Base-by-base conservation (phyloP, 2,113 vertebrate species). In the Tauraco erythrolophus region DNA sequence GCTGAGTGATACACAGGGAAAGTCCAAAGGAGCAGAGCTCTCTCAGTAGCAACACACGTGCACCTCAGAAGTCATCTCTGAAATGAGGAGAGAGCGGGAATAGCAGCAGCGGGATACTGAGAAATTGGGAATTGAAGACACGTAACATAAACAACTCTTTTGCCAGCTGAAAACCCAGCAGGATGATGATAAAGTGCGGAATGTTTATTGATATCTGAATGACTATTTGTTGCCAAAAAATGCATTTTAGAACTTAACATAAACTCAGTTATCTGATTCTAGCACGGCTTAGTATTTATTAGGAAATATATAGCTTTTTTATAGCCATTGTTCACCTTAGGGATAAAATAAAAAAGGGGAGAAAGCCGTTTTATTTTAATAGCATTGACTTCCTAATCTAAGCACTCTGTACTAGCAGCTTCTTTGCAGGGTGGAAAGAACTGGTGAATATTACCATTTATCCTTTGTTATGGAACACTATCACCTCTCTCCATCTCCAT, bases 401-500 rank as follows among this genome's bases (percentile, higher is more conserved):
- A 92, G 65, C 39, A 37, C 60, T 96, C 81, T 75, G 62, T 85
- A 80, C 75, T 58, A 79, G 88, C 37, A 72, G 60, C 71, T 94
- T 94, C 41, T 45, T 84, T 92, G 85, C 77, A 41, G 94, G 93
- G 79, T 82, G 33, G 39, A 62, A 98, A 93, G 71, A 69, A 93
- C 78, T 92, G 48, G 82, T 90, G 57, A 70, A 77, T 96, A 95
- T 95, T 97, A 71, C 82, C 92, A 86, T 98, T 97, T 98, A 93
- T 96, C 95, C 94, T 96, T 97, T 90, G 80, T 97, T 96, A 90
- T 62, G 53, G 91, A 97, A 92, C 84, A 48, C 81, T 94, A 92
- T 97, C 93, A 86, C 74, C 57, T 60, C 64, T 94, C 89, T 98
- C 91, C 53, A 83, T 98, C 97, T 97, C 92, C 85, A 92, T 96